phyloP scores from a whole-genome alignment of 2,113 vertebrate species.

The Meriones unguiculatus region DNA sequence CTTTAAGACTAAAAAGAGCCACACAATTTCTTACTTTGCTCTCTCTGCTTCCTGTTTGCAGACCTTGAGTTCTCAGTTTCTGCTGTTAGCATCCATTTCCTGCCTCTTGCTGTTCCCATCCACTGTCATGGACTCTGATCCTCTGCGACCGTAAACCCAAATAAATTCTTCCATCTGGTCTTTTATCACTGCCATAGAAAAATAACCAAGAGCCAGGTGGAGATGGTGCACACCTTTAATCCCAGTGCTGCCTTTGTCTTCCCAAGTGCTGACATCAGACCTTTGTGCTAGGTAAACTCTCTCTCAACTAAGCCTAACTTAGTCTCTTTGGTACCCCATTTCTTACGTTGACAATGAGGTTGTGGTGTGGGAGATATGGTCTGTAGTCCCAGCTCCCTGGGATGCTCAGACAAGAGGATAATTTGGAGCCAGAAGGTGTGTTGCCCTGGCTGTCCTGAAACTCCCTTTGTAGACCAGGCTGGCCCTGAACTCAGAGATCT shows the following conservation, averaged over 20 bases:
- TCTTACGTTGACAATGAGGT: too few species aligned
- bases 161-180: not conserved
- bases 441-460: not conserved
- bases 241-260: not conserved
- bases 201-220: not conserved
- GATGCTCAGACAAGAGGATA: too few species aligned
- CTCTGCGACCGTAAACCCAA: not conserved
- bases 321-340: too few species aligned
- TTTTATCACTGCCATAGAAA: too few species aligned
- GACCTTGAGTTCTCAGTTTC: not conserved
- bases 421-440: not conserved
- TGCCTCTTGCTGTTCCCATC: not conserved
- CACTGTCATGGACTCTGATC: not conserved
- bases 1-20: not conserved
- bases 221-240: not conserved
- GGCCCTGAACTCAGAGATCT: not conserved
- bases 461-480: not conserved
- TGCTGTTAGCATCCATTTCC: not conserved
- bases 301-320: too few species aligned
- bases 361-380: too few species aligned
- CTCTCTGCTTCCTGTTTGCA: not conserved
- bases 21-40: not conserved
- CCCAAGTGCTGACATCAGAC: too few species aligned
- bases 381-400: too few species aligned
- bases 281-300: too few species aligned